Conservation (phyloP, 2,113 vertebrate species). For the Rafetus swinhoei region DNA sequence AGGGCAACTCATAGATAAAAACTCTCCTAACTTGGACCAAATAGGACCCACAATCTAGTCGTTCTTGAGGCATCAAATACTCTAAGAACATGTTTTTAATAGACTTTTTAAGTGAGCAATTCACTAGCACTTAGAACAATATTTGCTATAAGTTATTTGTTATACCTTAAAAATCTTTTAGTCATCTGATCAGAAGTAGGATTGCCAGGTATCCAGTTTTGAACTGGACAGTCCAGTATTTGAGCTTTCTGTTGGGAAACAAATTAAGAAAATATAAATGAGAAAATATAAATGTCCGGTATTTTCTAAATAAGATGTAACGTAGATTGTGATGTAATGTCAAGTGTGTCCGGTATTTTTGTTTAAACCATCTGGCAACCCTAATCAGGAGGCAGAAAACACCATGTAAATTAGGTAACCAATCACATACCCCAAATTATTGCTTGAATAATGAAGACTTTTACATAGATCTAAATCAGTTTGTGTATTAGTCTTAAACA, state of each 20-base stretch:
- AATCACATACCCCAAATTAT: background rate
- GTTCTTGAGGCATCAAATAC: background rate
- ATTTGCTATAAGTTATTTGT: background rate
- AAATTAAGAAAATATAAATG: no score
- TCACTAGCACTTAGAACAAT: constrained; percentile 54
- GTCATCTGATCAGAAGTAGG: background rate
- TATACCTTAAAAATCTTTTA: accelerated
- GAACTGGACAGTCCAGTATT: no score
- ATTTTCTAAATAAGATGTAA: no score
- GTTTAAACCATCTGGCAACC: no score
- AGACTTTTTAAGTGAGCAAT: constrained; percentile 11
- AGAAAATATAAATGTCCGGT: no score
- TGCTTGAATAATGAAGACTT: background rate
- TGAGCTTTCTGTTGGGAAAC: no score
- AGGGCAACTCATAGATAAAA: background rate
- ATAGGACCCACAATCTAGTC: background rate
- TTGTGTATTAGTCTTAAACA: background rate
- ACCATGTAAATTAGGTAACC: background rate
- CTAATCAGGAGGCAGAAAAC: background rate
- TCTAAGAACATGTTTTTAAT: constrained; percentile 45
- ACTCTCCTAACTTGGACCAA: background rate
- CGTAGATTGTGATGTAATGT: no score
- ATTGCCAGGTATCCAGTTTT: no score
- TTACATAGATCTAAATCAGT: background rate
- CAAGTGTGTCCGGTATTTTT: no score